Conservation (phyloP, 2,888 invertebrate genomes). For the Eledona agricola region DNA sequence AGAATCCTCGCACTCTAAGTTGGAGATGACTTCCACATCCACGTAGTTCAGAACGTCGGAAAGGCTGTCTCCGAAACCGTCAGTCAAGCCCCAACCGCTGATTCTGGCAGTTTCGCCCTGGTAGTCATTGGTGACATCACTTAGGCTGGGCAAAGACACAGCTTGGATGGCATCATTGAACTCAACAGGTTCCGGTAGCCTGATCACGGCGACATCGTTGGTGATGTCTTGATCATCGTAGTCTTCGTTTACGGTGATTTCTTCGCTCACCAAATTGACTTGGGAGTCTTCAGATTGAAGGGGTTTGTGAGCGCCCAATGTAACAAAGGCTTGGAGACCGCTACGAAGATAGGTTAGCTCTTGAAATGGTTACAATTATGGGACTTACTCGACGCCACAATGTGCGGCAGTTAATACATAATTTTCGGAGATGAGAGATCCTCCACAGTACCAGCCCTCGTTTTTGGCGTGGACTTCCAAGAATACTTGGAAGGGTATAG, state of each 20-base stretch:
- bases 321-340: constrained; percentile 6
- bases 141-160: constrained; percentile 49
- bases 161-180: constrained; percentile 50
- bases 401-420: constrained; percentile 41
- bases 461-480: constrained; percentile 6
- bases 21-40: constrained; percentile 36
- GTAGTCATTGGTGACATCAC: constrained; percentile 10
- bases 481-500: constrained; percentile 39
- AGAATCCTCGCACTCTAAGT: constrained; percentile 24
- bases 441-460: constrained; percentile 38
- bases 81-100: constrained; percentile 42
- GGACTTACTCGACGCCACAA: constrained; percentile 37
- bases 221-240: constrained; percentile 40
- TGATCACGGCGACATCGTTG: constrained; percentile 53
- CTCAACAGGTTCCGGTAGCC: constrained; percentile 41
- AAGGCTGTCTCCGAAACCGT: constrained; percentile 19
- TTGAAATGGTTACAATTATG: neutral
- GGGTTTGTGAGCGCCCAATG: constrained; percentile 48
- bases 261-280: constrained; percentile 23
- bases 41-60: constrained; percentile 34
- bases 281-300: constrained; percentile 33
- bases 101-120: constrained; percentile 32
- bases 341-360: constrained; percentile 6
- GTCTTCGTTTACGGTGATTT: constrained; percentile 44
- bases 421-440: constrained; percentile 36